Evolutionary conservation across 2,888 invertebrate genomes (phyloP).

Genomic region (Cheilosia scutellata): DNA sequence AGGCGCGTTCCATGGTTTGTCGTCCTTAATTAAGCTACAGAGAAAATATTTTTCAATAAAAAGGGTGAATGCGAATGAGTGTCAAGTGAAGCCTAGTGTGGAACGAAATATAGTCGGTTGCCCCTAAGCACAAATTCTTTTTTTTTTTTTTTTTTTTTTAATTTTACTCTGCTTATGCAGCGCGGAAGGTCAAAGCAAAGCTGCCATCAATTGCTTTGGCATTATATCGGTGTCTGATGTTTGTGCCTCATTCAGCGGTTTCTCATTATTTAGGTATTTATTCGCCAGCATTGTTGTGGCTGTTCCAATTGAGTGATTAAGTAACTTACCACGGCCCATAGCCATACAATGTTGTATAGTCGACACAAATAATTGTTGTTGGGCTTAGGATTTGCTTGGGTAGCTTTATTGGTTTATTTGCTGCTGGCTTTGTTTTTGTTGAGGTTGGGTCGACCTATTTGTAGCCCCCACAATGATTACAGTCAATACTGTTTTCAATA

Average conservation of each 20-base stretch:
- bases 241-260: neutral
- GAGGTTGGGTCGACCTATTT: too few relatives aligned
- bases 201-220: conserved; percentile 11
- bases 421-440: too few relatives aligned
- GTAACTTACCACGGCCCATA: conserved; percentile 2
- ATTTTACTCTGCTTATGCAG: neutral
- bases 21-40: conserved; percentile 16
- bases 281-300: conserved; percentile 23
- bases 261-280: conserved; percentile 3
- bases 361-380: too few relatives aligned
- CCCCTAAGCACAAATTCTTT: neutral
- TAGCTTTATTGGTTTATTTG: too few relatives aligned
- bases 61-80: neutral
- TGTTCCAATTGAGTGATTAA: conserved; percentile 21
- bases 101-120: too few relatives aligned
- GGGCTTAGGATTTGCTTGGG: too few relatives aligned
- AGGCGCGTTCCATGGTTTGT: neutral
- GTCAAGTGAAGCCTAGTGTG: neutral
- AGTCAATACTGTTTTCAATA: too few relatives aligned
- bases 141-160: neutral
- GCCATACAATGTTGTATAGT: too few relatives aligned
- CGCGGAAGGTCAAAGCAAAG: conserved; percentile 13
- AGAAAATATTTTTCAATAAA: neutral
- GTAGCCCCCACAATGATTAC: too few relatives aligned
- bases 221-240: neutral